Base-by-base conservation (phyloP, 2,797 vertebrate species). In the Enteromius trimaculatus region DNA sequence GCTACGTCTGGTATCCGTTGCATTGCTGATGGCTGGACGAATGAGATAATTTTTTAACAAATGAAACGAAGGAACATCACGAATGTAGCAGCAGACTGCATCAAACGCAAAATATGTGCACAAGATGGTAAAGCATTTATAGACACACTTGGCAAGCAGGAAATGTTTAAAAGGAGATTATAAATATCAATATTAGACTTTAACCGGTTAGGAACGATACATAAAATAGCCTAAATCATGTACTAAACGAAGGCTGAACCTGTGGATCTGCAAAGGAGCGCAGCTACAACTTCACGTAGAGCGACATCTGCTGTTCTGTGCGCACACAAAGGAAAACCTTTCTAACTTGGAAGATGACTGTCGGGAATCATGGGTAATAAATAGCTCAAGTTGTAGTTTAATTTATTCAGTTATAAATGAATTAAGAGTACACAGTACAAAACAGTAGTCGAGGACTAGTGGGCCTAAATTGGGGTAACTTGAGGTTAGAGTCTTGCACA, bases 301-400 rank as follows among this genome's bases (percentile, higher is more conserved):
- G 94, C 92, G 95, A 92, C 95, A 93, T 89, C 94, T 95, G 90
- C 91, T 92, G 94, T 88, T 90, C 86, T 84, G 34, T 84, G 4
- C n/a, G 84, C 37, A 68, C 58, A 81, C n/a, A 13, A n/a, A 23
- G 37, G 7, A 60, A 26, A 19, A 14, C 29, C 31, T 66, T 23
- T 55, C 13, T n/a, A 58, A 58, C 55, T 66, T 19, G 23, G 4
- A 9, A 71, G 21, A 80, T 62, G 2, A 81, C 21, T 26, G 29
- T 17, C 26, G 29, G 31, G 4, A 65, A 74, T 19, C 55, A 75
- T 26, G 29, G 29, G 60, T 39, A 6, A 19, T 9, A 64, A 34
- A 19, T 19, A 14, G 11, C 10, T 11, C 13, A 71, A 72, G 16
- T 37, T 16, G 37, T 42, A 31, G 21, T 53, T 26, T 21, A 58